Evolutionary conservation across 2,797 vertebrate species (phyloP), one percentile per base, ranked within the genome.

Genomic region (Sarcoramphus papa): DNA sequence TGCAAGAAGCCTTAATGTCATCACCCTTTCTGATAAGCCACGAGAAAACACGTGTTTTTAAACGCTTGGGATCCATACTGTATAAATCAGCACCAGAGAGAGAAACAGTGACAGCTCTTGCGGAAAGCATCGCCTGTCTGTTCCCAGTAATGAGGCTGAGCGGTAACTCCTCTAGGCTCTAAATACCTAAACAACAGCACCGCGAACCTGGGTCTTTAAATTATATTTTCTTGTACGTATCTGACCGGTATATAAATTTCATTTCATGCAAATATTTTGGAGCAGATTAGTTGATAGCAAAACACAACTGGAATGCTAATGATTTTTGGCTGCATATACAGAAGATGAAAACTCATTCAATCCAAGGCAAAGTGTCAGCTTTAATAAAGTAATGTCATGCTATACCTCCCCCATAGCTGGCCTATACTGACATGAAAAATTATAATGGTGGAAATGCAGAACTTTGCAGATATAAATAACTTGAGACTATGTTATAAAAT

Each of bases 391-490:
- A 90, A 84, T 94, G 91, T 35, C 92, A 77, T 60, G 47, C 80
- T 92, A 53, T 72, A 88, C 80, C 80, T 97, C 85, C 89, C 82
- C 92, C 74, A 65, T 83, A 88, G 30, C 92, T 95, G 96, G 62
- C 83, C 94, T 85, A 76, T 79, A 73, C 63, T 95, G 97, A 97
- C 96, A 97, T 96, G 96, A 97, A 92, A 97, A 97, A 97, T 97
- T 88, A 80, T 92, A 92, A 96, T 59, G 78, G 77, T 78, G 83
- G 91, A 93, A 97, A 96, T 31, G 92, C 91, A 98, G 94, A 97
- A 96, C 73, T 96, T 92, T 93, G 90, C 64, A 78, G 95, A 95
- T 97, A 98, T 97, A 97, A 98, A 97, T 98, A 98, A 97, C 87
- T 64, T 64, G 72, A 72, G 94, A 95, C 56, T 69, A 35, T 62